A percentile compares a stretch with the other conserved stretches of the same genome.
Conservation (phyloP, 2,113 vertebrate genomes). For the Atractosteus spatula region DNA sequence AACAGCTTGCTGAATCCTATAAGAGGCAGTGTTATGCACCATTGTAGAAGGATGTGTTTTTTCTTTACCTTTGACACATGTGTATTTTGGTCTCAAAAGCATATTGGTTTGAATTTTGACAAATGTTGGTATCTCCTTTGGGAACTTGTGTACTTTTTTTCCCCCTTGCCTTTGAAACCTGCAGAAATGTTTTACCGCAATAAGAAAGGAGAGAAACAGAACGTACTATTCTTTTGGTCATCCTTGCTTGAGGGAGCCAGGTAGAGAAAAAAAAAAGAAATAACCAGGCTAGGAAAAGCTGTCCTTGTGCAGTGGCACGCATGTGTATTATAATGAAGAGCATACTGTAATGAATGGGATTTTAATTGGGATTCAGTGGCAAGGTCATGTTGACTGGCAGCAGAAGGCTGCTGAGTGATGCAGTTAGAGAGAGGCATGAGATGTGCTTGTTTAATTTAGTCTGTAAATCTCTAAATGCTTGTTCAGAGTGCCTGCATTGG, state of each 20-base stretch:
- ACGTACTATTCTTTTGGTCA: constrained; percentile 9
- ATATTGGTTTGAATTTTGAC: too few relatives aligned
- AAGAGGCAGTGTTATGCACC: too few relatives aligned
- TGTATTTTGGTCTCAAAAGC: too few relatives aligned
- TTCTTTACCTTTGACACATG: too few relatives aligned
- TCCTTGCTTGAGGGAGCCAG: constrained; percentile 3
- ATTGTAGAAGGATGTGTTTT: too few relatives aligned
- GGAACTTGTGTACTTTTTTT: too few relatives aligned
- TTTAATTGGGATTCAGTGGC: constrained; percentile 55
- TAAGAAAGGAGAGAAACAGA: too few relatives aligned
- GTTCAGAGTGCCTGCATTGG: too few relatives aligned
- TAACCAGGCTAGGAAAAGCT: constrained; percentile 13
- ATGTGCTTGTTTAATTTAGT: neutral
- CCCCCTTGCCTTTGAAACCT: too few relatives aligned
- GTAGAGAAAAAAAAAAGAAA: neutral
- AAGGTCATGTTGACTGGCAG: constrained; percentile 52
- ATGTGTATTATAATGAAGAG: constrained; percentile 44
- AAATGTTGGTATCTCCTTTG: too few relatives aligned
- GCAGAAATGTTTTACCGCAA: neutral
- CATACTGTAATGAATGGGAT: constrained; percentile 48
- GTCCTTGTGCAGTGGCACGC: constrained; percentile 53
- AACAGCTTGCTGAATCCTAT: too few relatives aligned
- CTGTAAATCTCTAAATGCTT: too few relatives aligned
- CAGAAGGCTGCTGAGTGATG: constrained; percentile 28
- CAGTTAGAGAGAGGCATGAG: neutral